Conservation (phyloP, 2,888 invertebrate species). For the Mongoloraphidia duomilia region DNA sequence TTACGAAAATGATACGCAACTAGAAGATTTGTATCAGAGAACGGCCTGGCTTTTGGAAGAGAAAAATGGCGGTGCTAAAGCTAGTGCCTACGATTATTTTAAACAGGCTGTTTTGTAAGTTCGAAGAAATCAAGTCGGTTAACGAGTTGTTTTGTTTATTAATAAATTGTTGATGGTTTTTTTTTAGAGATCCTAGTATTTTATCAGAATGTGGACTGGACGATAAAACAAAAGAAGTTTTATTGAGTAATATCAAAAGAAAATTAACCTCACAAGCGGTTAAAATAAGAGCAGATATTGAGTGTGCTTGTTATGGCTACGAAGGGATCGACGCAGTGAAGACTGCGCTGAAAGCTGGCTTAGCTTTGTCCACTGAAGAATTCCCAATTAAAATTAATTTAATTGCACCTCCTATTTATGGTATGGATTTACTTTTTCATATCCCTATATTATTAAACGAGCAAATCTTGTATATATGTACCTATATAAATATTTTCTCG, state of each 20-base stretch:
- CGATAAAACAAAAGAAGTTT: conserved; percentile 78
- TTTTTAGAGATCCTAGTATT: conserved; percentile 77
- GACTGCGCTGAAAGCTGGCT: conserved; percentile 75
- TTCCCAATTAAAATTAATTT: conserved; percentile 97
- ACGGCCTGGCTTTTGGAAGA: conserved; percentile 99
- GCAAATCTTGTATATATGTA: too few species aligned
- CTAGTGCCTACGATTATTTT: conserved; percentile 94
- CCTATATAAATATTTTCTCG: too few species aligned
- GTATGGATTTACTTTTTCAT: conserved; percentile 28
- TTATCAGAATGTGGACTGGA: conserved; percentile 93
- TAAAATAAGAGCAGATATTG: conserved; percentile 85
- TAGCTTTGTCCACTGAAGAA: conserved; percentile 80
- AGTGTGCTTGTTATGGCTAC: conserved; percentile 90
- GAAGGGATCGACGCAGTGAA: conserved; percentile 99
- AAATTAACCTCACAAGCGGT: conserved; percentile 96
- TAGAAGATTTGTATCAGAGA: conserved; percentile 88
- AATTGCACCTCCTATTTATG: conserved; percentile 94
- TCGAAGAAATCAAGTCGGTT: not conserved
- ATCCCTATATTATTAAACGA: too few species aligned
- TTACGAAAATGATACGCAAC: conserved; percentile 79
- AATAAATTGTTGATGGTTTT: conserved; percentile 6
- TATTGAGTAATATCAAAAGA: conserved; percentile 87
- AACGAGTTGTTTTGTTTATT: conserved; percentile 4
- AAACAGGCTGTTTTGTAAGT: conserved; percentile 93
- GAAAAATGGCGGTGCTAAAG: conserved; percentile 88